Base-by-base conservation (phyloP, 1,140 invertebrate species). In the Aphidius gifuensis region DNA sequence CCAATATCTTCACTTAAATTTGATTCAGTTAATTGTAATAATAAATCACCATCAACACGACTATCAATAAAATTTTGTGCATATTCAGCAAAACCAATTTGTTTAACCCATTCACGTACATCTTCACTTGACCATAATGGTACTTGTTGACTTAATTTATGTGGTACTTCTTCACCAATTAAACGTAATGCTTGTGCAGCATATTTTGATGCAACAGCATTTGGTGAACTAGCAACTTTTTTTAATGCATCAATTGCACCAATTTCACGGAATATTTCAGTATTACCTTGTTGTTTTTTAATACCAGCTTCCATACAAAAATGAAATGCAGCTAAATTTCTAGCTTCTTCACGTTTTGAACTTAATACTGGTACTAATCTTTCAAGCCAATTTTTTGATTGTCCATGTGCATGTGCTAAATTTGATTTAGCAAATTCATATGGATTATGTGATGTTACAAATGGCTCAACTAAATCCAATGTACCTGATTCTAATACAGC, bases 251-350 rank as follows among this genome's bases (percentile, higher is more conserved):
- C 93, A 55, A 99, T 92, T 2, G 95, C 96, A 54, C 92, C 93
- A 65, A 99, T 98, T 77, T 96, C 94, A 58, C 88, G 85, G 74
- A 99, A 98, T 69, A 97, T 91, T 76, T 94, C 90, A 0, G 94
- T 92, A 64, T 97, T 96, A 9, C 94, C 93, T 80, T 99, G 97
- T 68, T 94, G 90, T 69, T 96, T 92, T 74, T 99, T 99, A 45
- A 99, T 99, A 9, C 92, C 93, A 4, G 97, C 97, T 79, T 99
- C 97, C 94, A 99, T 98, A 71, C 96, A 98, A 76, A 99, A 99
- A 76, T 99, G 97, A 78, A 99, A 99, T 39, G 97, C 96, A 0
- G 97, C 97, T 58, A 99, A 78, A 74, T 97, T 97, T 66, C 96
- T 86, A 0, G 97, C 96, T 79, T 99, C 97, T 74, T 97, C 93